Base-by-base conservation (phyloP, 2,113 vertebrate genomes). In the Sminthopsis crassicaudata region DNA sequence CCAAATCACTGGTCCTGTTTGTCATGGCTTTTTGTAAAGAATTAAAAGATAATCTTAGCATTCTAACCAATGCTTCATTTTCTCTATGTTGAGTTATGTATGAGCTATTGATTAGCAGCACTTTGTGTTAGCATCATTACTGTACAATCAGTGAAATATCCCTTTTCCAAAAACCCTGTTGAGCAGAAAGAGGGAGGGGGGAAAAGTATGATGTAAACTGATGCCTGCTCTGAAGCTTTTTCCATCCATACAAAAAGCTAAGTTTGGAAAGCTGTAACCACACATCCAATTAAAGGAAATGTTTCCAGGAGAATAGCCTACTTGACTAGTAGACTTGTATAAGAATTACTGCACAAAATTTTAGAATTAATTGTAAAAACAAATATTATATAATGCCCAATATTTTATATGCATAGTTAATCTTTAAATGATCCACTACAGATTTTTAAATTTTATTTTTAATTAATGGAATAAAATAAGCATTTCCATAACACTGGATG, bases 301-400 rank as follows among this genome's bases (percentile, higher is more conserved):
- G 97, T 98, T 98, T 98, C 97, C 94, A 97, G 96, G 96, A 97
- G 97, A 97, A 98, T 96, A 97, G 97, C 96, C 97, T 97, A 97
- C 97, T 97, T 97, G 97, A 97, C 97, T 97, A 96, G 97, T 97
- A 97, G 92, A 97, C 96, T 97, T 97, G 95, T 96, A 96, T 97
- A 96, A 97, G 97, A 97, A 97, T 96, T 97, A 98, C 97, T 96
- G 96, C 97, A 96, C 97, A 97, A 97, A 97, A 98, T 97, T 97
- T 97, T 96, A 96, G 97, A 97, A 95, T 96, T 97, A 97, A 97
- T 84, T 42, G 23, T 76, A 76, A 76, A n/a, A 76, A 76, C n/a
- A 98, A 97, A 97, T 97, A 97, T 95, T 97, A 97, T 98, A 97
- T 97, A 98, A 97, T 97, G 96, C 97, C 97, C 97, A 96, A 97